Evolutionary conservation across 2,888 invertebrate genomes (phyloP).

Genomic region (Holacanthella duospinosa): DNA sequence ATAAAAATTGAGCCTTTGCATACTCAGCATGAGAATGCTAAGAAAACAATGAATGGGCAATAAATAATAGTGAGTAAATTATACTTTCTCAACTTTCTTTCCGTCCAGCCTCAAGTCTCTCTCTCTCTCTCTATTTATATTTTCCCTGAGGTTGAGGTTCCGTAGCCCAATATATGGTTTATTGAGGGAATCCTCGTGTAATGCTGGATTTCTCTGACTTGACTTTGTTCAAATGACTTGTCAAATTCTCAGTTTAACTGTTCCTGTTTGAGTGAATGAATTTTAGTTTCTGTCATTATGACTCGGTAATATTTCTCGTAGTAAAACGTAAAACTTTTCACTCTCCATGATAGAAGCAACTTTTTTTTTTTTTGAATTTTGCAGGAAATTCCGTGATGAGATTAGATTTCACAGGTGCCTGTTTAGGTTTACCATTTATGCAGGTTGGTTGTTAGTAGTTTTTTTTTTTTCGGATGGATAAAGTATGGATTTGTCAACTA

Average conservation of each 20-base stretch:
- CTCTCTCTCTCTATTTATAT: no score
- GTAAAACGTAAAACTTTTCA: constrained; percentile 1
- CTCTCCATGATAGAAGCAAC: neutral
- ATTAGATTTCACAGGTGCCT: no score
- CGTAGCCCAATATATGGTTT: no score
- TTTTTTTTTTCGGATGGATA: no score
- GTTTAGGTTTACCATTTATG: no score
- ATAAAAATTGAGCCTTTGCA: constrained; percentile 19
- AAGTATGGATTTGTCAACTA: no score
- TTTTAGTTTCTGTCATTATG: constrained; percentile 6
- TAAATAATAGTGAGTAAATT: neutral
- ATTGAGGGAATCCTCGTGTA: neutral
- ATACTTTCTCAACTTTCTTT: no score
- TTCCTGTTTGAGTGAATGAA: neutral
- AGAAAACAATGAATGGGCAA: constrained; percentile 18
- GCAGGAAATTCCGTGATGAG: neutral
- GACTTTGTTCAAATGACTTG: constrained; percentile 5
- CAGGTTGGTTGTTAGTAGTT: no score
- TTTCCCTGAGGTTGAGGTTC: no score
- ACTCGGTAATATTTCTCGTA: constrained; percentile 6
- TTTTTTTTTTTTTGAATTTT: neutral
- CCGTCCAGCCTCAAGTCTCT: no score
- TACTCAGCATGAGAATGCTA: constrained; percentile 29
- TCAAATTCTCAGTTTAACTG: neutral
- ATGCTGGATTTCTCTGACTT: neutral